Evolutionary conservation across 2,797 vertebrate genomes (phyloP).

Genomic region (Cuculus canorus): DNA sequence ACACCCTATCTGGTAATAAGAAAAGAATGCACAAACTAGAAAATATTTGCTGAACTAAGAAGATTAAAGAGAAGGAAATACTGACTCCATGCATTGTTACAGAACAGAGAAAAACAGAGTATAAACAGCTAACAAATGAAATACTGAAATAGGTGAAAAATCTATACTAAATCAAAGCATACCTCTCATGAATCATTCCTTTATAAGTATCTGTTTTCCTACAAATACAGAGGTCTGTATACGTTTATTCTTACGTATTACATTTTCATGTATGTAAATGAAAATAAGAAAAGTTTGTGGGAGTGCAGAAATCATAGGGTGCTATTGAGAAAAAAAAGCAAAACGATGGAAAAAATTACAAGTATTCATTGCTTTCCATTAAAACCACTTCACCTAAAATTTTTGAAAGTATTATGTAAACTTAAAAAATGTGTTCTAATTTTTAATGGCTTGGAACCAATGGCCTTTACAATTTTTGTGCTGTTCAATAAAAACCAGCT

Average conservation of each 20-base stretch:
- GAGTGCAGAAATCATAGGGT: not conserved
- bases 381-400: not conserved
- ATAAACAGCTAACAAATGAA: not conserved
- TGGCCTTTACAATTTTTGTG: not conserved
- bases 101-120: not conserved
- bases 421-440: not conserved
- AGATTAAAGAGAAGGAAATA: slow-evolving; percentile 11
- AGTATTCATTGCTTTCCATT: not conserved
- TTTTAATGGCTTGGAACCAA: not conserved
- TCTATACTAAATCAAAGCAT: not conserved
- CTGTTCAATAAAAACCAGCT: not conserved
- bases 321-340: not conserved
- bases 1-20: not conserved
- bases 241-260: not conserved
- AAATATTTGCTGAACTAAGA: not conserved
- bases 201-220: not conserved
- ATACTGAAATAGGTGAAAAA: not conserved
- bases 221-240: not conserved
- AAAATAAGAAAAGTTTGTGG: not conserved
- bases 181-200: not conserved
- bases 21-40: not conserved
- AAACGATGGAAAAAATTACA: not conserved
- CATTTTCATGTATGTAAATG: not conserved
- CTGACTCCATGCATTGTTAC: not conserved
- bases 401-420: not conserved